phyloP scores from a whole-genome alignment of 2,113 vertebrate genomes.

The Mugil cephalus region DNA sequence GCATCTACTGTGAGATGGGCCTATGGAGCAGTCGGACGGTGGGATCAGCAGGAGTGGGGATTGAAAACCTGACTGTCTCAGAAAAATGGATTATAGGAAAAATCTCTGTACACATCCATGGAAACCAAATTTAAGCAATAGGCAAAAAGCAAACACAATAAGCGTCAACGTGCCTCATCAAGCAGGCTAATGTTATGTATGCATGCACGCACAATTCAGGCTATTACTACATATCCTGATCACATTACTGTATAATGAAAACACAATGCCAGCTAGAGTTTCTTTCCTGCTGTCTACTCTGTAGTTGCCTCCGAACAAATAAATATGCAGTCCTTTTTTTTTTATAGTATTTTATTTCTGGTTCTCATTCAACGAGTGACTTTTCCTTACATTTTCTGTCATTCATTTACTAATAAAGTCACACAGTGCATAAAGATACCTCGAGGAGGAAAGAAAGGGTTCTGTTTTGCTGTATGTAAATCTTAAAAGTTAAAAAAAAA shows the following conservation, averaged over 20 bases:
- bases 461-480: too few relatives aligned
- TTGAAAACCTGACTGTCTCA: conserved; percentile 23
- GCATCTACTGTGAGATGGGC: conserved; percentile 9
- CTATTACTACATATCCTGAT: conserved; percentile 10
- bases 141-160: conserved; percentile 29
- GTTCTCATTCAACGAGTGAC: too few relatives aligned
- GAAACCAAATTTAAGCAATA: conserved; percentile 37
- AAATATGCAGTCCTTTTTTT: too few relatives aligned
- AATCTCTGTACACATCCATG: conserved; percentile 22
- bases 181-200: conserved; percentile 35
- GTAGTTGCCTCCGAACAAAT: background rate
- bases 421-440: too few relatives aligned
- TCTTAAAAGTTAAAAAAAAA: too few relatives aligned
- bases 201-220: conserved; percentile 21
- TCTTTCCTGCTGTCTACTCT: background rate
- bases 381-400: too few relatives aligned
- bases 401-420: too few relatives aligned
- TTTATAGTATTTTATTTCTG: too few relatives aligned
- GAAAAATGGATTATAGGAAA: conserved; percentile 23
- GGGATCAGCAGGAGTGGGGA: conserved; percentile 4
- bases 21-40: background rate
- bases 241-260: background rate
- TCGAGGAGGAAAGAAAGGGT: too few relatives aligned
- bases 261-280: too few relatives aligned
- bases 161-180: conserved; percentile 41